Percentiles rank a stretch among this genome's conserved stretches.
These are phyloP conservation scores for Platyura marginata DNA, from an alignment of 1,140 invertebrate genomes.

Conservation along the genomic window DNA sequence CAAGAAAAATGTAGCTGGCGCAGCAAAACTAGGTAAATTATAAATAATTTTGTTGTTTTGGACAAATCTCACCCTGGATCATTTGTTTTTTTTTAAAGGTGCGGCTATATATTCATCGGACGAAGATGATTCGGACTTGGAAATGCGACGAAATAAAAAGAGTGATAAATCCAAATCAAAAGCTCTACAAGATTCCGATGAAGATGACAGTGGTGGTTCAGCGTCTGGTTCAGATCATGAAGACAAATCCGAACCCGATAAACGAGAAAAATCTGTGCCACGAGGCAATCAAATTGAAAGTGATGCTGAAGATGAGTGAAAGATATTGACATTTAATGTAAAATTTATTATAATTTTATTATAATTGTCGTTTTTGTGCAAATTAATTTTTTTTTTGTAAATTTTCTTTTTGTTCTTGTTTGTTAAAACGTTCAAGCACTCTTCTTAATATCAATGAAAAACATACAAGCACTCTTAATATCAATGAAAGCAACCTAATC, in stretches of 20 bases:
- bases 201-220: constrained; percentile 14
- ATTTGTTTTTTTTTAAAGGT: constrained; percentile 27
- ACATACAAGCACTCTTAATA: too few relatives aligned
- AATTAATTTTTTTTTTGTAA: too few relatives aligned
- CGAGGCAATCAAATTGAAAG: background rate
- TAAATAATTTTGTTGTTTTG: constrained; percentile 17
- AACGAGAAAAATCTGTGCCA: background rate
- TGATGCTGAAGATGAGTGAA: background rate
- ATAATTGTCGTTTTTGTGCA: too few relatives aligned
- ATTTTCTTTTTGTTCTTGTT: too few relatives aligned
- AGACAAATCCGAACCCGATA: background rate
- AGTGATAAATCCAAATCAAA: constrained; percentile 68
- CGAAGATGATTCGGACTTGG: constrained; percentile 78
- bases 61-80: constrained; percentile 5
- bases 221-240: constrained; percentile 6
- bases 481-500: too few relatives aligned
- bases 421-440: too few relatives aligned
- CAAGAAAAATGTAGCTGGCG: constrained; percentile 38
- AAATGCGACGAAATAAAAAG: constrained; percentile 52
- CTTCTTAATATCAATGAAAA: too few relatives aligned
- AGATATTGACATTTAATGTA: too few relatives aligned
- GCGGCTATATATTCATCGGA: constrained; percentile 82
- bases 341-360: too few relatives aligned
- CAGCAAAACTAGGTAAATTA: constrained; percentile 22
- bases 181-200: constrained; percentile 58